These are phyloP conservation scores for Lutraria rhynchaena DNA, from an alignment of 1,140 invertebrate species.

Conservation along the genomic window DNA sequence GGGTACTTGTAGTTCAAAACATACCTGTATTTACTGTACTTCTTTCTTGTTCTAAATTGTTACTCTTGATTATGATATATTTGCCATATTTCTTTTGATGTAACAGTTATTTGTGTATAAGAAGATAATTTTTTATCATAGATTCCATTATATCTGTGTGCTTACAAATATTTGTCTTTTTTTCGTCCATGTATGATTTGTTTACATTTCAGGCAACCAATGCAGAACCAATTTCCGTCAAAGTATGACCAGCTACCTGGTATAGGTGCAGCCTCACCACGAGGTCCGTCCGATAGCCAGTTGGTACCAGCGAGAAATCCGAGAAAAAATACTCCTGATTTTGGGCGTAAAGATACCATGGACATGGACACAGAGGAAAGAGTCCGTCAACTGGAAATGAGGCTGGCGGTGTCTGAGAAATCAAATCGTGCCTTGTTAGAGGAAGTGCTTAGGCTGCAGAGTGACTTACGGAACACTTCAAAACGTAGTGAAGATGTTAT, in stretches of 20 bases:
- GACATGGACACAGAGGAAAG: conserved; percentile 74
- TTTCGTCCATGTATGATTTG: background rate
- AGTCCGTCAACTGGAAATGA: conserved; percentile 76
- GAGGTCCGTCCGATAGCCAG: conserved; percentile 61
- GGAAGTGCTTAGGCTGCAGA: conserved; percentile 81
- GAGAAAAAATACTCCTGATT: conserved; percentile 59
- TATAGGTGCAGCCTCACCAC: conserved; percentile 68
- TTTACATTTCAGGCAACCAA: conserved; percentile 69
- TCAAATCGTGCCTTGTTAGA: conserved; percentile 81
- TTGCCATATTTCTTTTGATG: too few species aligned
- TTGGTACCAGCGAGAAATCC: conserved; percentile 65
- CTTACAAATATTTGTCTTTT: too few species aligned
- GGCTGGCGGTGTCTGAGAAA: conserved; percentile 79
- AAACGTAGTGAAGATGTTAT: conserved; percentile 77
- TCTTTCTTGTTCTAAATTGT: too few species aligned
- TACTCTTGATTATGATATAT: too few species aligned
- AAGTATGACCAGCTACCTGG: conserved; percentile 75
- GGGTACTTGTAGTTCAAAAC: too few species aligned
- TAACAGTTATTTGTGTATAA: too few species aligned
- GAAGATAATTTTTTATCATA: too few species aligned
- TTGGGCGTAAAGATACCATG: conserved; percentile 20
- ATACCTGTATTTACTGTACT: too few species aligned
- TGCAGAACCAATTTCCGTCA: conserved; percentile 68
- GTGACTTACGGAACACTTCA: conserved; percentile 75
- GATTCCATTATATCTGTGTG: too few species aligned